These are phyloP conservation scores for Pachydiplax longipennis DNA, from an alignment of 2,888 invertebrate species.

Conservation along the genomic window DNA sequence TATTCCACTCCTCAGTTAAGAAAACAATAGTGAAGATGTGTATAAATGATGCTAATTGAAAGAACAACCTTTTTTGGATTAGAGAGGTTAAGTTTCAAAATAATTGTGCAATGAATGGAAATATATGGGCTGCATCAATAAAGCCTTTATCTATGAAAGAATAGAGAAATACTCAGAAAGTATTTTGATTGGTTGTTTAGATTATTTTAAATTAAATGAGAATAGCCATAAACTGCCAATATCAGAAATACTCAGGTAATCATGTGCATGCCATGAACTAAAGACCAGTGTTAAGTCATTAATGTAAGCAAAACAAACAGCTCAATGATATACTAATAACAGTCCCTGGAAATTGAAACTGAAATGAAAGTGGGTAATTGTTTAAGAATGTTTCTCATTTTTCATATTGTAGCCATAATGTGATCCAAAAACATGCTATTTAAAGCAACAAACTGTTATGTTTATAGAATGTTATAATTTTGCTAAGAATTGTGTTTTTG, in stretches of 20 bases:
- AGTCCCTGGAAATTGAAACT: no score
- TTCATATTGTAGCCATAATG: background rate
- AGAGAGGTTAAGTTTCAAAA: no score
- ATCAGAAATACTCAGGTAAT: background rate
- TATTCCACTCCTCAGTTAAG: no score
- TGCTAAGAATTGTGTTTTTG: background rate
- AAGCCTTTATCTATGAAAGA: no score
- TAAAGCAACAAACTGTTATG: background rate
- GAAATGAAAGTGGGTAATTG: background rate
- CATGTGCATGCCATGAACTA: background rate
- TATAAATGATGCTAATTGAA: no score
- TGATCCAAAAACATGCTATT: background rate
- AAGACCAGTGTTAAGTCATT: background rate
- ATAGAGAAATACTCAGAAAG: no score
- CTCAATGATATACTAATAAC: no score
- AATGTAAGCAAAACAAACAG: background rate
- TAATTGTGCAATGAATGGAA: no score
- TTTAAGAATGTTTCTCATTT: background rate
- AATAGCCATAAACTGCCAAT: background rate
- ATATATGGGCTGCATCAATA: no score
- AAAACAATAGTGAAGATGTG: no score
- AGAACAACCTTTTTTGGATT: no score
- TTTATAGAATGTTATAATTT: conserved; percentile 1
- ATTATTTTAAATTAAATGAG: background rate
- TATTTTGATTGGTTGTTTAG: no score